Base-by-base conservation (phyloP, 2,113 vertebrate genomes). In the Nansenia antarctica region DNA sequence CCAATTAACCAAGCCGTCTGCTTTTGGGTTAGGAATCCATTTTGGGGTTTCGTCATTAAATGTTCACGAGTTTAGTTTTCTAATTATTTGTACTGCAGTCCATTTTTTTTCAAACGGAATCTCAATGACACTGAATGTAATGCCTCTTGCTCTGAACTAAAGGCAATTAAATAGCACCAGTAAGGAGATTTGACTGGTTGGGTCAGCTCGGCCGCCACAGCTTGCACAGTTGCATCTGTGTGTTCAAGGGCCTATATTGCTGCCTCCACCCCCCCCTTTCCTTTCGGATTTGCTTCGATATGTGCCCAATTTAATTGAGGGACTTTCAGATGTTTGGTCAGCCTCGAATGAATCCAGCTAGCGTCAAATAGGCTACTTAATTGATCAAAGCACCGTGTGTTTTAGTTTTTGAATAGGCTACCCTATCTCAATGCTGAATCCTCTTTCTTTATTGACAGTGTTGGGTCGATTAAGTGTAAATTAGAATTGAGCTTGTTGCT, bases 1-100 rank as follows among this genome's bases (percentile, higher is more conserved):
- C 68, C 82, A 78, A 81, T 90, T 85, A 88, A 87, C 83, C 62
- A 75, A 73, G 68, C 29, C 67, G 53, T 74, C 78, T 61, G 47
- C 64, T 58, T 35, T 31, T 39, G 67, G 61, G 70, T 81, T 42
- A 63, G n/a, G n/a, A n/a, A 67, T 71, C 52, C 30, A 58, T 82
- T 83, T 70, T 60, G 64, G n/a, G n/a, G 20, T 71, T 82, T 77
- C n/a, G n/a, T 82, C 75, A 85, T 86, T 83, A 81, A 74, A 70
- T 63, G 69, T 53, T 60, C 84, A 83, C 65, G 64, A 73, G 77
- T 74, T n/a, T 76, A 71, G 58, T 86, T 77, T 69, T 89, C 65
- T 72, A 81, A 82, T 85, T 76, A 77, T 85, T 79, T 78, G 72
- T 70, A 45, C 73, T 81, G 62, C 55, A 9, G 34, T 52, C n/a